phyloP scores from a whole-genome alignment of 2,888 invertebrate genomes.

The Blomia tropicalis region DNA sequence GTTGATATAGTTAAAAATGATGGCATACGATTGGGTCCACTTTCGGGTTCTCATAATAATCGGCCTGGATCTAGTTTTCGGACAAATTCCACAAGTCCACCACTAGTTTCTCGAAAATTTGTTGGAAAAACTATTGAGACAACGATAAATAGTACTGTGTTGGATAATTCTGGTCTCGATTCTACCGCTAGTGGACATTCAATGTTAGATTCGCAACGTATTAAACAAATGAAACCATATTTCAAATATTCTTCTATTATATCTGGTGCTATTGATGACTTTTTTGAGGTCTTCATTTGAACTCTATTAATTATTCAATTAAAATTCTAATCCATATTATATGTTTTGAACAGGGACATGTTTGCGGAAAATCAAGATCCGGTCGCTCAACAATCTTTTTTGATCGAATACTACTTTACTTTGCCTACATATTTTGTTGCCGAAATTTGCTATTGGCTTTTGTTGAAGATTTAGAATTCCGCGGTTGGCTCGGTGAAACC shows the following conservation, averaged over 20 bases:
- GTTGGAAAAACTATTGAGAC: too few species aligned
- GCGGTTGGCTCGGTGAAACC: conserved; percentile 13
- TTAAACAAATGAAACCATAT: conserved; percentile 10
- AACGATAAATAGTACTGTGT: neutral
- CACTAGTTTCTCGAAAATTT: too few species aligned
- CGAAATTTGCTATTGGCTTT: conserved; percentile 15
- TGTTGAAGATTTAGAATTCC: conserved; percentile 14
- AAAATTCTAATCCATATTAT: neutral
- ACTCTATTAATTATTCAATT: neutral
- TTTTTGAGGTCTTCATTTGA: conserved; percentile 6
- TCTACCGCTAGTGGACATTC: neutral
- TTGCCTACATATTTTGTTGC: neutral
- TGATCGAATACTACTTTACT: conserved; percentile 1
- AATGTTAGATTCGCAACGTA: conserved; percentile 10
- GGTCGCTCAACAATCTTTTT: neutral
- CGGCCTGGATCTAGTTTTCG: too few species aligned
- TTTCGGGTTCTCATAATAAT: too few species aligned
- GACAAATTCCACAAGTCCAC: too few species aligned
- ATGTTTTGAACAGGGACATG: conserved; percentile 17
- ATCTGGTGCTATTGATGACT: conserved; percentile 20
- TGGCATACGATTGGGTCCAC: neutral
- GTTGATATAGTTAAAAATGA: too few species aligned
- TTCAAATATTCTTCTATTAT: conserved; percentile 19
- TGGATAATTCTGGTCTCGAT: neutral
- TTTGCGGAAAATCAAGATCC: conserved; percentile 4